These are phyloP conservation scores for Eurypyga helias DNA, from an alignment of 2,113 vertebrate genomes.

Conservation along the genomic window DNA sequence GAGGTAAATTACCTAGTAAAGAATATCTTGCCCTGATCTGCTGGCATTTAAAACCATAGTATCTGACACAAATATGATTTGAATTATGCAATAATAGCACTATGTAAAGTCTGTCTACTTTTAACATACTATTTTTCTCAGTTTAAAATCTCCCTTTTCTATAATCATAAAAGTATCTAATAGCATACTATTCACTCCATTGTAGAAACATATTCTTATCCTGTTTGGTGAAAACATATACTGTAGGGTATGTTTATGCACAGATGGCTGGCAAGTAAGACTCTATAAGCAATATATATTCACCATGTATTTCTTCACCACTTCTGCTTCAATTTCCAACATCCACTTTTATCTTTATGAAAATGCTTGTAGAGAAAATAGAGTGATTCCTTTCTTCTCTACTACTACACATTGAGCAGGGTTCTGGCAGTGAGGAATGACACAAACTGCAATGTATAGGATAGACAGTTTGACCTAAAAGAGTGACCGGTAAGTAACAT, in stretches of 20 bases:
- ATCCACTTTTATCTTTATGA: not conserved
- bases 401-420: not conserved
- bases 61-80: not conserved
- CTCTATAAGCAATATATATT: not conserved
- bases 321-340: not conserved
- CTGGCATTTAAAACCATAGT: not conserved
- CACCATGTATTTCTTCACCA: not conserved
- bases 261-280: not conserved
- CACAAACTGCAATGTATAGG: not conserved
- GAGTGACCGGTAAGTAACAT: not conserved
- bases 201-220: not conserved
- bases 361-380: not conserved
- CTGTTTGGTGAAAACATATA: not conserved
- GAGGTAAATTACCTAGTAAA: not conserved
- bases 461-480: not conserved
- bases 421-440: not conserved
- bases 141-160: not conserved
- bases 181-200: not conserved
- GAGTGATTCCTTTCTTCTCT: not conserved
- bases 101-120: not conserved
- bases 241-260: not conserved
- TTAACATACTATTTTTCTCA: not conserved
- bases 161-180: not conserved
- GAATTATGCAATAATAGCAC: not conserved
- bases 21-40: not conserved